Evolutionary conservation across 2,113 vertebrate species (phyloP), one percentile per base, ranked within the genome.

Genomic region (Strix uralensis): DNA sequence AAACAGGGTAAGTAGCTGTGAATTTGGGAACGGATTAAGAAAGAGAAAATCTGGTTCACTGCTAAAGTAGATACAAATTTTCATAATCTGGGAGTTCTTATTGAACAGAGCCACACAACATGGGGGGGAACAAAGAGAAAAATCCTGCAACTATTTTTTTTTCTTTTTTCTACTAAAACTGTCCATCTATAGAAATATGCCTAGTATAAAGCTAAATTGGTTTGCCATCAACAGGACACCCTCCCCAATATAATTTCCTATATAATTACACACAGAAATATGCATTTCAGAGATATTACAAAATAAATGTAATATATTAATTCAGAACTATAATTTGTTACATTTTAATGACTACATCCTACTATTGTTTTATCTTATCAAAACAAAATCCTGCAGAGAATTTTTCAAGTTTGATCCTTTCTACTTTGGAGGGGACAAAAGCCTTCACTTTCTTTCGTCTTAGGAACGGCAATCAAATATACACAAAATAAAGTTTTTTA

Each of bases 301-400:
- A 42, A 75, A 19, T 20, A 21, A 83, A 26, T 2, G 1, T 0
- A 47, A 49, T 17, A 18, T 10, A 34, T 8, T 19, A 49, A 74
- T 29, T 58, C n/a, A 79, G 12, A 19, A 14, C 20, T 20, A 25
- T 21, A 21, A 44, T 40, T 63, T 54, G 18, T 59, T 12, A 51
- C 3, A 29, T 4, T 15, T 20, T 15, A 36, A 34, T 3, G 1
- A 36, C 8, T 12, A 5, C 8, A 12, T 5, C 29, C 47, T 10
- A 34, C 19, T 32, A 6, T 2, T 44, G 9, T 46, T 89, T 46
- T 8, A 85, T 12, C n/a, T 42, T 69, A 51, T 13, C 27, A 40
- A 55, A 80, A 65, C n/a, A 59, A 79, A 92, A 46, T 38, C 34
- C 25, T 27, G 5, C 14, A 21, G 2, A 27, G 5, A 82, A 10